Base-by-base conservation (phyloP, 92 coral and sea anemone species). In the Metridium senile region DNA sequence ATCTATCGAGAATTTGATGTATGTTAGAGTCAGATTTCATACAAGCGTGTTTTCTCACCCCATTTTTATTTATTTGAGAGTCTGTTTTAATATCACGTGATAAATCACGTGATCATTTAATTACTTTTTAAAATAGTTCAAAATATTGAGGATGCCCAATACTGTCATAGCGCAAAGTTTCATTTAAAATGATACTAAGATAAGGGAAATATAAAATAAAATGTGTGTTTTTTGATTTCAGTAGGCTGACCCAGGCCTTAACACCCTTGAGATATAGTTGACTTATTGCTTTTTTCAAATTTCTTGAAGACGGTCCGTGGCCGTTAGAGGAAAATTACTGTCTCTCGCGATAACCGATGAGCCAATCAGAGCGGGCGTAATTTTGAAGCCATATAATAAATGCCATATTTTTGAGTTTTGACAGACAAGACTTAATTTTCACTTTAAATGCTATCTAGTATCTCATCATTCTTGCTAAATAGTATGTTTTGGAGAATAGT, bases 231-330 rank as follows among this genome's bases (percentile, higher is more conserved):
- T 9, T 26, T 69, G 10, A 69, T 67, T 33, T 67, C 27, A 21
- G n/a, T 69, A 43, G 57, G 4, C 74, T 69, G 58, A 69, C 58
- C 74, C 74, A 69, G 58, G 74, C 74, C 74, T 43, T 69, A 69
- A 43, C 33, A 69, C 58, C 58, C 74, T 69, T 69, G 74, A 69
- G 58, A n/a, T n/a, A n/a, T n/a, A n/a, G n/a, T n/a, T n/a, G n/a
- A n/a, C n/a, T n/a, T n/a, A n/a, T n/a, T n/a, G n/a, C n/a, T n/a
- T n/a, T n/a, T n/a, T n/a, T n/a, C n/a, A n/a, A n/a, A n/a, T n/a
- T n/a, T n/a, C n/a, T n/a, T n/a, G n/a, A n/a, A n/a, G n/a, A n/a
- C n/a, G n/a, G n/a, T n/a, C n/a, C n/a, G n/a, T n/a, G n/a, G n/a
- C n/a, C n/a, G n/a, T n/a, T n/a, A n/a, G n/a, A n/a, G n/a, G n/a